Evolutionary conservation across 2,797 vertebrate species (phyloP), one percentile per base, ranked within the genome.

Genomic region (Epinephelus awoara): DNA sequence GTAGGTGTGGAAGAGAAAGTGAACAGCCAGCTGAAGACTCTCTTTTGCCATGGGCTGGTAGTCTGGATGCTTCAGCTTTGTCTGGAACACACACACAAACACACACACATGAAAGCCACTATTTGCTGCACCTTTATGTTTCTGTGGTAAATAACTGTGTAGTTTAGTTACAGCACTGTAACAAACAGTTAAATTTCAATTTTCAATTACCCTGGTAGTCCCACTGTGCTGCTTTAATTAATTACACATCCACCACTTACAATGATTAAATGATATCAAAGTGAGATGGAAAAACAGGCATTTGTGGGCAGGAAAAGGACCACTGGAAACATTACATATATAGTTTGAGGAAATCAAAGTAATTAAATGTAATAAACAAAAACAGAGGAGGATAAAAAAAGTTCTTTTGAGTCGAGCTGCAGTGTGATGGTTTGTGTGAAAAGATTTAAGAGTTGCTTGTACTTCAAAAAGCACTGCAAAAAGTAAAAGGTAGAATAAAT

Each of bases 1-100:
- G 88, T 98, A 99, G 21, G 98, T 99, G 92, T 99, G 98, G 91
- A 99, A 97, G 83, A 99, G 97, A 87, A 99, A 99, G 0, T 98
- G 97, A 80, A 99, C 95, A 44, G 98, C 96, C 86, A 99, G 95
- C 91, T 99, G 97, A 80, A 99, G 94, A 90, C 98, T 98, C 80
- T 96, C 97, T 91, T 96, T 98, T 76, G 98, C 97, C 98, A 99
- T 99, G 21, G 96, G 96, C 38, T 98, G 97, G 81, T 99, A 99
- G 88, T 96, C 94, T 0, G 96, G 95, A 88, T 99, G 98, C 91
- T 99, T 99, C 56, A 99, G 93, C 84, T 99, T 99, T 0, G 98
- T 99, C 98, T 99, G 92, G 10, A 87, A 91, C 55, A 91, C 62
- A 83, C 57, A 42, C 11, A 76, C 44, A 71, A 34, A 79, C 3